Conservation (phyloP, 2,888 invertebrate species). For the Doris montereyensis region DNA sequence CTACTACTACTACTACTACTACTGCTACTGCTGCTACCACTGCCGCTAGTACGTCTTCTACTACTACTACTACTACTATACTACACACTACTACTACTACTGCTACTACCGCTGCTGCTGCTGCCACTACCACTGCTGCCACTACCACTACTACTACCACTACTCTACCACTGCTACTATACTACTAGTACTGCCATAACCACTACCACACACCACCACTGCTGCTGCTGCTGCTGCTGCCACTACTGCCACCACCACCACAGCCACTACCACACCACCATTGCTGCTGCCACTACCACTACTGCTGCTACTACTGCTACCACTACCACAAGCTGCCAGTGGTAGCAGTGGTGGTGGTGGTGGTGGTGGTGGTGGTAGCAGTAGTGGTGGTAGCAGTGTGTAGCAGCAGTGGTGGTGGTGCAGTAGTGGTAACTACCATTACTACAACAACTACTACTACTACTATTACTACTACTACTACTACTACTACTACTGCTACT, state of each 20-base stretch:
- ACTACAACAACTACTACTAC: no score
- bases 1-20: neutral
- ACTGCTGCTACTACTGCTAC: neutral
- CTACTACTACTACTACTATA: neutral
- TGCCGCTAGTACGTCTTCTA: neutral
- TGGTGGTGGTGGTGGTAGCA: no score
- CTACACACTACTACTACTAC: neutral
- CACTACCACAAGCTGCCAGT: no score
- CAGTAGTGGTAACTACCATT: no score
- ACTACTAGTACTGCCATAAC: neutral
- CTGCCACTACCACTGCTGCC: neutral
- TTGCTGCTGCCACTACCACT: neutral
- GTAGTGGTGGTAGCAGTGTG: no score
- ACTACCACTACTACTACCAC: neutral
- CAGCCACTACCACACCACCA: neutral
- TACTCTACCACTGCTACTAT: neutral
- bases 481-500: no score
- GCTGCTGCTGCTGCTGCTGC: neutral
- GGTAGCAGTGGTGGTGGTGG: no score
- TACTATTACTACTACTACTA: no score
- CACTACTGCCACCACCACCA: neutral
- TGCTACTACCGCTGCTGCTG: neutral
- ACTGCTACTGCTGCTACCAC: neutral
- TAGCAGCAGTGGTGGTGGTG: no score
- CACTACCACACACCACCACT: neutral